Percentiles rank a stretch among this genome's conserved stretches.
phyloP scores from a whole-genome alignment of 2,888 invertebrate genomes.

The Lasioglossum morio region DNA sequence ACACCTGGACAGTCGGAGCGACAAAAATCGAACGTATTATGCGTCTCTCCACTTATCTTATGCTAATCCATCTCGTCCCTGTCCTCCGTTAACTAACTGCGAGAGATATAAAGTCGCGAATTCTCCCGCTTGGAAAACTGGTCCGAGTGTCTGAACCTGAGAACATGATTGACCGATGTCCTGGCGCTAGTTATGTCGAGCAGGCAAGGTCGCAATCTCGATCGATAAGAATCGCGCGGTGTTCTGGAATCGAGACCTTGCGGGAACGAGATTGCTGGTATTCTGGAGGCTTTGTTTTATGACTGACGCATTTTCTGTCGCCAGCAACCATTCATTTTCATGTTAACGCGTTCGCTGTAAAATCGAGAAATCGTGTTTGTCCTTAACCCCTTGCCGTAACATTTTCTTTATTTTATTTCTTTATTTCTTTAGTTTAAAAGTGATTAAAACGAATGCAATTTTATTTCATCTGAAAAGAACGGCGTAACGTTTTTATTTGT shows the following conservation, averaged over 20 bases:
- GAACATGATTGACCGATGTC: not conserved
- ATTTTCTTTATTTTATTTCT: too few relatives aligned
- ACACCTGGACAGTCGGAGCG: not conserved
- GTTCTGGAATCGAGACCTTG: not conserved
- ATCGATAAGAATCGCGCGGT: not conserved
- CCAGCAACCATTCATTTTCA: not conserved
- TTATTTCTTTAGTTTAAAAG: too few relatives aligned
- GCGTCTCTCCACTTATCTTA: not conserved
- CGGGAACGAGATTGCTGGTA: not conserved
- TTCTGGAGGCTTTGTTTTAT: not conserved
- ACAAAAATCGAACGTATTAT: slow-evolving; percentile 11
- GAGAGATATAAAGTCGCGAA: not conserved
- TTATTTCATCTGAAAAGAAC: too few relatives aligned
- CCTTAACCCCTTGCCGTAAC: too few relatives aligned
- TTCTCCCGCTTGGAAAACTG: not conserved
- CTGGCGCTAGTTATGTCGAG: not conserved
- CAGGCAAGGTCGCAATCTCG: not conserved
- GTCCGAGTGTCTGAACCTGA: not conserved
- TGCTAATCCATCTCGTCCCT: not conserved
- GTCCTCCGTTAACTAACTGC: not conserved
- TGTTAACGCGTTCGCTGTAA: not conserved
- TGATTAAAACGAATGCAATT: too few relatives aligned
- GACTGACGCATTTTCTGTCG: not conserved
- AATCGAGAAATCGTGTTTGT: too few relatives aligned
- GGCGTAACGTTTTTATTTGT: too few relatives aligned